Conservation (phyloP, 2,797 vertebrate species). For the Benthosema pterotum region DNA sequence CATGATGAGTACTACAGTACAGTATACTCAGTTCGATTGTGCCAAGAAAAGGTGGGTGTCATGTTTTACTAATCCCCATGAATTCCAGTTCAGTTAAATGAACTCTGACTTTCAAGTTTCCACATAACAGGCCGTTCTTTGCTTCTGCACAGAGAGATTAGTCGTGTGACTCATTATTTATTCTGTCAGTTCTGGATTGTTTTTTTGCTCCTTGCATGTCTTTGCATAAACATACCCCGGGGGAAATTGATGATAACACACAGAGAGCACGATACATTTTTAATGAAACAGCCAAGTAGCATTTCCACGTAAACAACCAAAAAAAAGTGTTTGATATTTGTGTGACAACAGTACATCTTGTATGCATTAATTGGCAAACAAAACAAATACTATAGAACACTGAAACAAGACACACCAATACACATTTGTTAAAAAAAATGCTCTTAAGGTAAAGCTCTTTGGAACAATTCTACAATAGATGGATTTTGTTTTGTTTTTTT, state of each 20-base stretch:
- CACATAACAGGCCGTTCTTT: not conserved
- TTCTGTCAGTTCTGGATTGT: too few species aligned
- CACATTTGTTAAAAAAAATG: not conserved
- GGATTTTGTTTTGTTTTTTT: not conserved
- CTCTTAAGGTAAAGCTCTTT: slow-evolving; percentile 1
- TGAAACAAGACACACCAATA: slow-evolving; percentile 9
- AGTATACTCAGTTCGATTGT: too few species aligned
- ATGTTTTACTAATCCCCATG: too few species aligned
- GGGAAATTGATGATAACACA: slow-evolving; percentile 9
- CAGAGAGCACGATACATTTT: slow-evolving; percentile 17
- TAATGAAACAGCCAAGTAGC: slow-evolving; percentile 15
- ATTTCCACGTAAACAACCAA: slow-evolving; percentile 22
- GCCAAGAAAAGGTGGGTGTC: too few species aligned
- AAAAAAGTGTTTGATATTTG: not conserved
- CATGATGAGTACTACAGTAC: too few species aligned
- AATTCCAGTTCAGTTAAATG: too few species aligned
- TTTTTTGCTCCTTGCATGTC: too few species aligned
- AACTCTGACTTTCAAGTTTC: too few species aligned
- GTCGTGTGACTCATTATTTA: too few species aligned
- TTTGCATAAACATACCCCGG: not conserved
- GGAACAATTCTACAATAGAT: slow-evolving; percentile 2
- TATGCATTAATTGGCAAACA: not conserved
- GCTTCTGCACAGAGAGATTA: not conserved
- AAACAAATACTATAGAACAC: slow-evolving; percentile 1
- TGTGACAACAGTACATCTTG: too few species aligned